Evolutionary conservation across 2,113 vertebrate genomes (phyloP), one percentile per base, ranked within the genome.

Genomic region (Ranitomeya variabilis): DNA sequence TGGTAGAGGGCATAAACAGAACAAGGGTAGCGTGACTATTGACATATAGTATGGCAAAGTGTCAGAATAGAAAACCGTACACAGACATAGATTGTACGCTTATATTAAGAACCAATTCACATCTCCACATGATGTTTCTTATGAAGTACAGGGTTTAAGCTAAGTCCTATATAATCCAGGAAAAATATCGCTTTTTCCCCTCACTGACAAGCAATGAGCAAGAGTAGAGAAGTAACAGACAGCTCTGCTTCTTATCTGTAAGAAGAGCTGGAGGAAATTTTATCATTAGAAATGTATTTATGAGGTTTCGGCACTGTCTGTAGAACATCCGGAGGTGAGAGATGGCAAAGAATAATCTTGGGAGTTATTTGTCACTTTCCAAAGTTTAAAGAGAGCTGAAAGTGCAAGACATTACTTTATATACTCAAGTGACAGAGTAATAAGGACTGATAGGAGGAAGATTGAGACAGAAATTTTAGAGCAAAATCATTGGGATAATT

Each of bases 201-300:
- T 82, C 23, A 59, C 52, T 82, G 86, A 82, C 86, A 88, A 66
- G 86, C 79, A 83, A 74, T 62, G 79, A 80, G 73, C 80, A 82
- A 81, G 79, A 82, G 31, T 26, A 74, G 79, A 26, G 26, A 88
- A 73, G 55, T 80, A 80, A 57, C 77, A 87, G 86, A 87, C 86
- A 87, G 86, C n/a, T 87, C 64, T 18, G 62, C 52, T 87, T 52
- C 77, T 87, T 80, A 87, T 83, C 86, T 88, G 64, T 23, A 52
- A 87, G 79, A 73, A 87, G 60, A 64, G 86, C 76, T 87, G 76
- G 62, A 57, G 86, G 86, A 80, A 80, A 79, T 87, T 80, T 79
- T 87, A 87, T 87, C 86, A 87, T 87, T 80, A 87, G 86, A 87
- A 80, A 78, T 80, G 51, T 87, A 87, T 87, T 87, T 87, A 80